A percentile compares a stretch with the other conserved stretches of the same genome.
phyloP scores from a whole-genome alignment of 1,140 invertebrate genomes.

The Lepidurus packardi region DNA sequence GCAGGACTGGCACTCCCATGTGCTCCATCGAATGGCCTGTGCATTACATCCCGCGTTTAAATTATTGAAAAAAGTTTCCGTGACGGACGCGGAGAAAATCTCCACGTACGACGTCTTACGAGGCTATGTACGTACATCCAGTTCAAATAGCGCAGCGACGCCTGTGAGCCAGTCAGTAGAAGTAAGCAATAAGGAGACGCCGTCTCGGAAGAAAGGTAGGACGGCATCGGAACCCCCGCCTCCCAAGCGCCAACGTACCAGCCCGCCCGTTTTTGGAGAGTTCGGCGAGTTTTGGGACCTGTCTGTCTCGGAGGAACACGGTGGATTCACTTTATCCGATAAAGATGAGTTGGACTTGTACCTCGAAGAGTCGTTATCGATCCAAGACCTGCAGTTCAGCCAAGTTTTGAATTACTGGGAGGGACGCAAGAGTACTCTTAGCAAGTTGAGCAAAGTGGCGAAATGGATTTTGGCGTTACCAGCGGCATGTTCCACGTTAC shows the following conservation, averaged over 20 bases:
- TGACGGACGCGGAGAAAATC: slow-evolving; percentile 28
- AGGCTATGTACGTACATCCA: slow-evolving; percentile 17
- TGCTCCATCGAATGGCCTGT: slow-evolving; percentile 28
- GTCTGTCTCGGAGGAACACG: slow-evolving; percentile 28
- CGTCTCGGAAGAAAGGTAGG: slow-evolving; percentile 15
- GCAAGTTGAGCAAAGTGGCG: slow-evolving; percentile 26
- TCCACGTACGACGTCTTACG: slow-evolving; percentile 25
- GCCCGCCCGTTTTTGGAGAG: slow-evolving; percentile 25
- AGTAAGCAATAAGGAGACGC: slow-evolving; percentile 12
- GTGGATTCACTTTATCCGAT: not conserved
- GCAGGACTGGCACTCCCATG: not conserved
- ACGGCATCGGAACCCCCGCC: slow-evolving; percentile 5
- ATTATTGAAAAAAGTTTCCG: slow-evolving; percentile 26
- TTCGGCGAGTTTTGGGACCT: slow-evolving; percentile 23
- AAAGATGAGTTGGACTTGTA: slow-evolving; percentile 31
- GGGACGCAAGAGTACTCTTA: slow-evolving; percentile 8
- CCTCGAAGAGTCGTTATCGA: slow-evolving; percentile 30
- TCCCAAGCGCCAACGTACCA: slow-evolving; percentile 28
- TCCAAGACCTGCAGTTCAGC: slow-evolving; percentile 30
- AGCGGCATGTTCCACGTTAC: not conserved
- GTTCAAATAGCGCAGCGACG: not conserved
- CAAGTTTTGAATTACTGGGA: slow-evolving; percentile 32
- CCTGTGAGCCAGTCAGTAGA: slow-evolving; percentile 13
- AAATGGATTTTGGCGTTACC: slow-evolving; percentile 32
- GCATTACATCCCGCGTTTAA: slow-evolving; percentile 32